Evolutionary conservation across 2,113 vertebrate genomes (phyloP), one percentile per base, ranked within the genome.

Genomic region (Bos taurus): DNA sequence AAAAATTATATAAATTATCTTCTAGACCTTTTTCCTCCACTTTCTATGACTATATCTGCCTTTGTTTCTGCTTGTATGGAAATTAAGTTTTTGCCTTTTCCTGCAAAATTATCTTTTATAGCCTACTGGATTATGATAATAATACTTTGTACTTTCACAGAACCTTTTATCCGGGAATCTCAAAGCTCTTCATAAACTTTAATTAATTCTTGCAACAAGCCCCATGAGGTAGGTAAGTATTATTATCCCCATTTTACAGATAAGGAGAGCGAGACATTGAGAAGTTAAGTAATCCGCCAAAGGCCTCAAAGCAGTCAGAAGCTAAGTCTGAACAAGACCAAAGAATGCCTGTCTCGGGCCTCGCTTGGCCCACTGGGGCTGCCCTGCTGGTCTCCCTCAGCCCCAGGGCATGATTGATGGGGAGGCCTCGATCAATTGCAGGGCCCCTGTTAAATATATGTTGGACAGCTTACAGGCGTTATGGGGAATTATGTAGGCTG

Each of bases 171-270:
- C 97, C 56, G 2, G 84, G 98, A 91, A 95, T 98, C 98, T 98
- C 98, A 98, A 98, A 98, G 98, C 87, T 8, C 95, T 98, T 94
- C 96, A 95, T 97, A 98, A 97, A 98, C 97, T 92, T 98, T 98
- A 98, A 98, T 98, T 98, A 98, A 97, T 98, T 98, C 98, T 98
- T 98, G 98, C 98, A 97, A 96, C 97, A 98, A 98, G 95, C 93
- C 96, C 94, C 28, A 6, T 93, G 97, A 98, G 96, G 98, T 87
- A 97, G 98, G 97, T 97, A 67, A 97, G 97, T 90, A 78, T 96
- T 95, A 98, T 98, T 98, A 98, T 50, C 93, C 97, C 97, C 96
- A 97, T 97, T 98, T 98, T 82, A 97, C 97, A 98, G 98, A 98
- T 98, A 96, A 98, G 98, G 93, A 88, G 91, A 97, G 62, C 0